Evolutionary conservation across 2,113 vertebrate species (phyloP), one percentile per base, ranked within the genome.

Genomic region (Bubo blakistoni): DNA sequence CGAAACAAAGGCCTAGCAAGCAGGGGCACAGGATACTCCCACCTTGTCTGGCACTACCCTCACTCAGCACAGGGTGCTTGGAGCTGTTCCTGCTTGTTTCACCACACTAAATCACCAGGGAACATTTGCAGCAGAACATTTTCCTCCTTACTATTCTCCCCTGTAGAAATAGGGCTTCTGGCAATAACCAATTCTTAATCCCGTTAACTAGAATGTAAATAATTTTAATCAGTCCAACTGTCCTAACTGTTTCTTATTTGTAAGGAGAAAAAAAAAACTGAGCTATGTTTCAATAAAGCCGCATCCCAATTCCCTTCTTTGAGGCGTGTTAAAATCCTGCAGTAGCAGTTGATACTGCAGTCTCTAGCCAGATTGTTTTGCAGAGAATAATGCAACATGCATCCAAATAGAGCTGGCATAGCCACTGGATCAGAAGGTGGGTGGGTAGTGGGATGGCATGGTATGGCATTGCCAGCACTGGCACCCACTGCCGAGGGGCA

Each of bases 291-390:
- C 34, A 34, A 5, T 21, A 67, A 81, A 88, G 72, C 20, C 54
- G 47, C 21, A 42, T 81, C 13, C 13, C 4, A 9, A 5, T 70
- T 57, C 18, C 16, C 11, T 86, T 59, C 12, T 81, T 18, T 55
- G 34, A 58, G 32, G 30, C 14, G 14, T 8, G 4, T 29, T 38
- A 47, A 67, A 67, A 66, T 49, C 51, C 55, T 49, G 4, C 40
- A 24, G 24, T 5, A 52, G 6, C 7, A 11, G 15, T 74, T 62
- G 74, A 36, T 19, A 25, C 21, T 0, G 0, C 30, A 18, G 8
- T 51, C 46, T 44, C 21, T 47, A 34, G 78, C 10, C 34, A 36
- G 59, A 7, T 15, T 13, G 36, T 79, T 57, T 20, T 63, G n/a
- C 72, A 46, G 32, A 16, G 30, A 44, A n/a, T 46, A 14, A 4